Base-by-base conservation (phyloP, 2,888 invertebrate genomes). In the Phania funesta region DNA sequence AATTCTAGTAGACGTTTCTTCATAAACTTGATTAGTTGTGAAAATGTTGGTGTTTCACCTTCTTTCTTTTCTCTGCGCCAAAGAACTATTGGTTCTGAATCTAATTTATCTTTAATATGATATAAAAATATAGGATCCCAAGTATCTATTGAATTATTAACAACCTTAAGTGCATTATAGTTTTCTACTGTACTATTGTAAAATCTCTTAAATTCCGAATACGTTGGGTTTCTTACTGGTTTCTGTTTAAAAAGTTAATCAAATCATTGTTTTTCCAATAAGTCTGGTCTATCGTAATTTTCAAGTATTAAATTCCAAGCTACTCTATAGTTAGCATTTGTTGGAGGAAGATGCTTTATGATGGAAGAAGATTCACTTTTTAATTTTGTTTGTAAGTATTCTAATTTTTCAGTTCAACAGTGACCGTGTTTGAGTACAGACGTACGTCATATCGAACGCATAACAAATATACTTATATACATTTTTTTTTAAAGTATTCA, bases 261-360 rank as follows among this genome's bases (percentile, higher is more conserved):
- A 46, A 22, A 80, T 35, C 11, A 83, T 26, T 68, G 16, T 13
- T 56, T 48, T 46, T 74, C 76, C 3, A 80, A 62, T 38, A 50
- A 62, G 16, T 83, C 80, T 13, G 68, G 58, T 38, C 64, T 79
- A 29, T 75, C 46, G 24, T 73, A 83, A 18, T 77, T 83, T 38
- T 64, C 46, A 1, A 67, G 62, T 1, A 76, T 16, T 8, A 83
- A n/a, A 18, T 71, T 18, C 70, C 78, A 83, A 4, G 76, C 83
- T 24, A 79, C 44, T 3, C n/a, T 35, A 29, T 82, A 77, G 20
- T 82, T 82, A 11, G 24, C 54, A 16, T 82, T 77, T 11, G 77
- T 70, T 9, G 68, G 68, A 16, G 50, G 65, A 2, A 79, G 18
- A 67, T 83, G 79, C 44, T 76, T 79, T 29, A 76, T 56, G 9